Base-by-base conservation (phyloP, 2,797 vertebrate species). In the Tangara arthus region DNA sequence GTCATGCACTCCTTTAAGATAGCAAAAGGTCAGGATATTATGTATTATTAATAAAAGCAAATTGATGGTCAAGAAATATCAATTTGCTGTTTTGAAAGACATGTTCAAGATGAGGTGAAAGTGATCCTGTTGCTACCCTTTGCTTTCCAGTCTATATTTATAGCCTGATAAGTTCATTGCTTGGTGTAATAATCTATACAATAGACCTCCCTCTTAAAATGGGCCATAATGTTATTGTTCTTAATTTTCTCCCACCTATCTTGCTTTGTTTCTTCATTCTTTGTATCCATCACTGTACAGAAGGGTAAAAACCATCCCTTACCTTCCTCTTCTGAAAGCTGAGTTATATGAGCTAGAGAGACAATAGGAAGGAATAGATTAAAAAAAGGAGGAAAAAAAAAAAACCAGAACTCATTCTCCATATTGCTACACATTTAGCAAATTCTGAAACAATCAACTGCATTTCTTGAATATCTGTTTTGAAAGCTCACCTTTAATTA, bases 331-430 rank as follows among this genome's bases (percentile, higher is more conserved):
- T 91, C 41, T 21, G 35, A 56, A 21, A 55, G 10, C 20, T 5
- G 4, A 15, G 8, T 65, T 69, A 23, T 30, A 10, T 28, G 13
- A 70, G 30, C 39, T 63, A 64, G 19, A 32, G 34, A 80, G 26
- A 72, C 18, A 72, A 27, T 4, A 65, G 8, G 14, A 65, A 61
- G 5, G 15, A 79, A 50, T 14, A 35, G 8, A 32, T 52, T 17
- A 4, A 1, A 50, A 82, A 39, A 6, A 15, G 3, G 3, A 50
- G 14, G 7, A 3, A 32, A 50, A 68, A 16, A 5, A 8, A 2
- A 6, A 17, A 6, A 14, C 18, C 35, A 28, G n/a, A 77, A 23
- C 15, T 64, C 15, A 12, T 71, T 70, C 22, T 50, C 26, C n/a
- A 10, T n/a, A 41, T 47, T 72, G 6, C 21, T 86, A 22, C 34